Evolutionary conservation across 2,797 vertebrate species (phyloP), one percentile per base, ranked within the genome.

Genomic region (Chromis chromis): DNA sequence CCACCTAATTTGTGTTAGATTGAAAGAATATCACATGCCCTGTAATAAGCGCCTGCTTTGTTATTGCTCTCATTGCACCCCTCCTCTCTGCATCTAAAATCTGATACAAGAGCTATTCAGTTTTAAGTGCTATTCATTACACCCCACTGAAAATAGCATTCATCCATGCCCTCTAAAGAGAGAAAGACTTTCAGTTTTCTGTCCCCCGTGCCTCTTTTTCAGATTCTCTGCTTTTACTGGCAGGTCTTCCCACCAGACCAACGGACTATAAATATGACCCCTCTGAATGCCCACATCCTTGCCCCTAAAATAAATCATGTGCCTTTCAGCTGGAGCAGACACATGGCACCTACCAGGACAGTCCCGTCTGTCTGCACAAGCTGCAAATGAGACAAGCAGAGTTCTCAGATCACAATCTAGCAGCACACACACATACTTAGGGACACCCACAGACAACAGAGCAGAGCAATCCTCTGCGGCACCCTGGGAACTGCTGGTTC

Each of bases 241-340:
- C 92, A 86, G 80, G 54, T 88, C 76, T 81, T 88, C 87, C 82
- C 87, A 83, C 84, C 87, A 91, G 90, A 92, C 85, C 87, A 86
- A 63, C 72, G 33, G 78, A 76, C 92, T 93, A 93, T 94, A 94
- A 94, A 95, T 94, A 95, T 76, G 92, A 92, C 88, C 89, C 82
- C 90, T 94, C 89, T 83, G 85, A 93, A 93, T 92, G 89, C 86
- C 93, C 93, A 93, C 94, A 95, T 95, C 94, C 94, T 92, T 82
- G 81, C 86, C 90, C 90, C 90, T 65, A 91, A 93, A 94, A 93
- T 93, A 93, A 91, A 90, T 91, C 81, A 91, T 71, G 79, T 65
- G 85, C 86, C 86, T 87, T 81, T 90, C 75, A 77, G 90, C 83
- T 50, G 58, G 62, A 86, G 83, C 78, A 86, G 79, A 91, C 86